phyloP scores from a whole-genome alignment of 2,797 vertebrate genomes.

The Siniperca obscura region DNA sequence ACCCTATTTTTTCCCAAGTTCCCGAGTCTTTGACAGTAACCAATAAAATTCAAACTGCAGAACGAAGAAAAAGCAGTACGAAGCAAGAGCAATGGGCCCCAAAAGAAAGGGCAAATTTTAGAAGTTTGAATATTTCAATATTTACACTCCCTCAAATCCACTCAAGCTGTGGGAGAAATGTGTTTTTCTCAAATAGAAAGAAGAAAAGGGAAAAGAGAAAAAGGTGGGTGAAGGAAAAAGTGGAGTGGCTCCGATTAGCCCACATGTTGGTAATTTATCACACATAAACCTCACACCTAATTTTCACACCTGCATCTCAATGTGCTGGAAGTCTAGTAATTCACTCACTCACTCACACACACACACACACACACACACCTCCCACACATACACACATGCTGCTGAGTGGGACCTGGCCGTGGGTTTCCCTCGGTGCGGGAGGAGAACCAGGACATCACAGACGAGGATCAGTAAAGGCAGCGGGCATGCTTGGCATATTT shows the following conservation, averaged over 20 bases:
- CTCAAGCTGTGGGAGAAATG: constrained; percentile 77
- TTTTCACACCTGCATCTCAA: constrained; percentile 88
- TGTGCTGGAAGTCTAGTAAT: constrained; percentile 76
- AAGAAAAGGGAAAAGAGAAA: constrained; percentile 54
- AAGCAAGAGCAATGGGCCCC: constrained; percentile 36
- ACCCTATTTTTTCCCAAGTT: background rate
- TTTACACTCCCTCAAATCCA: constrained; percentile 75
- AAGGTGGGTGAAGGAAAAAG: constrained; percentile 56
- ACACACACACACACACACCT: constrained; percentile 46
- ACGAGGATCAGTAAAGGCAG: constrained; percentile 61
- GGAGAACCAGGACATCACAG: constrained; percentile 54
- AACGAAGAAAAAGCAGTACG: constrained; percentile 6
- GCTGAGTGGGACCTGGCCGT: constrained; percentile 28
- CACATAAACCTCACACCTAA: constrained; percentile 90
- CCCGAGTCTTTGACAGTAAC: constrained; percentile 3
- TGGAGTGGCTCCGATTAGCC: constrained; percentile 81
- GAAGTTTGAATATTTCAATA: constrained; percentile 70
- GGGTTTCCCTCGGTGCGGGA: constrained; percentile 24
- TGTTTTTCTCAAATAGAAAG: constrained; percentile 65
- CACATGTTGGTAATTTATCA: constrained; percentile 89
- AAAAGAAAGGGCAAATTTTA: constrained; percentile 37
- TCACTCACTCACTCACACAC: constrained; percentile 60
- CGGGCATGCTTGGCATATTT: constrained; percentile 76
- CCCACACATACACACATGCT: constrained; percentile 20
- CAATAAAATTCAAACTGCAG: constrained; percentile 24